Percentiles rank a stretch among this genome's conserved stretches.
These are phyloP conservation scores for Theonella swinhoei DNA, from an alignment of 37 sponge, comb jelly and placozoan genomes.

Conservation along the genomic window DNA sequence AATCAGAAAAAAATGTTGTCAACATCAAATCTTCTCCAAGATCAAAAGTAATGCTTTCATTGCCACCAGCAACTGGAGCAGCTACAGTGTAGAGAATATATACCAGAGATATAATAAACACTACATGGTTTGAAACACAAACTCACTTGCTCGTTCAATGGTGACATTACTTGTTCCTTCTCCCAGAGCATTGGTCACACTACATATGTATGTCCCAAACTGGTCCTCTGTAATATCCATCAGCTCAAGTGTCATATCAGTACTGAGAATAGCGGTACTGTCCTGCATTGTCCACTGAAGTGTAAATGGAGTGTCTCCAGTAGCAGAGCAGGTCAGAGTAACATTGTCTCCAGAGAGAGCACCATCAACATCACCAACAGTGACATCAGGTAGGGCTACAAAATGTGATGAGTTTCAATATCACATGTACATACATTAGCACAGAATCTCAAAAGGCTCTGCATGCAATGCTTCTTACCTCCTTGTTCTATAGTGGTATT, in stretches of 20 bases:
- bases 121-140: constrained; percentile 15
- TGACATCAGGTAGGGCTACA: background rate
- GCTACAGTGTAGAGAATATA: background rate
- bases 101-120: constrained; percentile 21
- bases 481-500: too few relatives aligned
- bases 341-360: background rate
- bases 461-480: too few relatives aligned
- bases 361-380: background rate
- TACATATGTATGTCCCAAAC: background rate
- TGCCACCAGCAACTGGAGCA: background rate
- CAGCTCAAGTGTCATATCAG: background rate
- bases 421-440: background rate
- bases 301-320: constrained; percentile 1
- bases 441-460: too few relatives aligned
- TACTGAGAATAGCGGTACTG: background rate
- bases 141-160: background rate
- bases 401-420: too few relatives aligned
- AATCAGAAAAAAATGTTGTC: constrained; percentile 5
- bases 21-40: constrained; percentile 15
- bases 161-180: background rate
- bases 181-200: background rate
- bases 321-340: constrained; percentile 11
- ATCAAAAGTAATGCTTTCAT: background rate
- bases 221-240: background rate
- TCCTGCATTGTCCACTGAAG: background rate